phyloP scores from a whole-genome alignment of 1,140 invertebrate genomes.

The Limonius californicus region DNA sequence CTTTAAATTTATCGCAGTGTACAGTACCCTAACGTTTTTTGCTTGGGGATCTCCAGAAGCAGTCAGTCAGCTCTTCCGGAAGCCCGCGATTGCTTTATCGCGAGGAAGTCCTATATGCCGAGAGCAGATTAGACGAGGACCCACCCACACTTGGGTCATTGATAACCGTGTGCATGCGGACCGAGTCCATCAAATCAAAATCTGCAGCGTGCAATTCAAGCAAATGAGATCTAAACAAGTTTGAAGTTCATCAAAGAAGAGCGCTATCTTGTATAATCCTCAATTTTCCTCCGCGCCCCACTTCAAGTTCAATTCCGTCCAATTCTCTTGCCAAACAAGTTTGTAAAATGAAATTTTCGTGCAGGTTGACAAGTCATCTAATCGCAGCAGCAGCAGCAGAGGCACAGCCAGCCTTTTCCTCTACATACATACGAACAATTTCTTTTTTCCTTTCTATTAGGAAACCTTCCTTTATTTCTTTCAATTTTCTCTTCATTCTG shows the following conservation, averaged over 20 bases:
- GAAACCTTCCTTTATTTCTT: conserved; percentile 42
- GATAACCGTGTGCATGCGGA: not conserved
- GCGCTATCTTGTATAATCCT: conserved; percentile 36
- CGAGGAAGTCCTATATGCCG: conserved; percentile 21
- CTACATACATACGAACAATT: conserved; percentile 41
- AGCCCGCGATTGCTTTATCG: conserved; percentile 24
- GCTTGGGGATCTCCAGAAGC: not conserved
- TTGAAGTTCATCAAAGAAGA: conserved; percentile 33
- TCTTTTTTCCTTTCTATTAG: conserved; percentile 41
- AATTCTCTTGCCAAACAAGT: conserved; percentile 45
- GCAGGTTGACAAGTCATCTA: conserved; percentile 46
- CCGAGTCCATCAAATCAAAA: not conserved
- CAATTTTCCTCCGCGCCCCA: conserved; percentile 33
- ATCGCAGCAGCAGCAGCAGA: conserved; percentile 35
- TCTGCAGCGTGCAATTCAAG: conserved; percentile 19
- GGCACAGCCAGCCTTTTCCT: conserved; percentile 24
- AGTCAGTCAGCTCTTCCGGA: not conserved
- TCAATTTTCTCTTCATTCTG: conserved; percentile 44
- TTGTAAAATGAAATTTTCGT: conserved; percentile 46
- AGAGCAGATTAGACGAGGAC: conserved; percentile 15
- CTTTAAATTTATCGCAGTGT: too few relatives aligned
- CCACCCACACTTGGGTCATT: conserved; percentile 9
- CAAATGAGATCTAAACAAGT: conserved; percentile 32
- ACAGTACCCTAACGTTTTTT: not conserved
- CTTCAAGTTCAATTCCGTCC: conserved; percentile 42